Base-by-base conservation (phyloP, 2,113 vertebrate genomes). In the Asarcornis scutulata region DNA sequence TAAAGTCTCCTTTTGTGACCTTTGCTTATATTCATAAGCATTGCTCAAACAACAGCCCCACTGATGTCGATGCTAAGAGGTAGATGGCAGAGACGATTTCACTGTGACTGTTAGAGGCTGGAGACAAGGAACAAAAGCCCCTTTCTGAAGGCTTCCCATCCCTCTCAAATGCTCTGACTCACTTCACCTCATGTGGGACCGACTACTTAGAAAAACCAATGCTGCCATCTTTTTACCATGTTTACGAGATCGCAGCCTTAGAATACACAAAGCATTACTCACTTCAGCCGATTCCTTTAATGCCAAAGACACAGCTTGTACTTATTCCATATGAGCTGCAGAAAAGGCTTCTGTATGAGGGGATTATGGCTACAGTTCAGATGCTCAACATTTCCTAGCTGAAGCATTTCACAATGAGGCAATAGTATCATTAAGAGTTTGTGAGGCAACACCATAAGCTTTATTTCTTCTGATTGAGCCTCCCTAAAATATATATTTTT, bases 241-340 rank as follows among this genome's bases (percentile, higher is more conserved):
- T 93, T 89, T 64, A 34, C 44, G 80, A 84, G 56, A 93, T 85
- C 86, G 18, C 89, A 91, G 83, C 89, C 78, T 68, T 32, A 85
- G 73, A 71, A 86, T 77, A 90, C 91, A 91, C 90, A 96, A 93
- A 95, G 77, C 93, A 72, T 93, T 81, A 88, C 83, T 95, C 95
- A 92, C 62, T 95, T 71, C 77, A 89, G 80, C 93, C 95, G 89
- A 96, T 92, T 83, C 85, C 74, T 87, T 91, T 95, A 93, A 71
- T 17, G 62, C 71, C 34, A 64, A 91, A 94, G 77, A 85, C 91
- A 74, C 72, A 85, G 44, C 83, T 89, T 90, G 95, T 36, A 59
- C 74, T 96, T 86, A 82, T 22, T 86, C 72, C 38, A 44, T 83
- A 68, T 0, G 0, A 77, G 50, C 78, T 21, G 62, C 27, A 78